Evolutionary conservation across 2,797 vertebrate species (phyloP).

Genomic region (Scleropages formosus): DNA sequence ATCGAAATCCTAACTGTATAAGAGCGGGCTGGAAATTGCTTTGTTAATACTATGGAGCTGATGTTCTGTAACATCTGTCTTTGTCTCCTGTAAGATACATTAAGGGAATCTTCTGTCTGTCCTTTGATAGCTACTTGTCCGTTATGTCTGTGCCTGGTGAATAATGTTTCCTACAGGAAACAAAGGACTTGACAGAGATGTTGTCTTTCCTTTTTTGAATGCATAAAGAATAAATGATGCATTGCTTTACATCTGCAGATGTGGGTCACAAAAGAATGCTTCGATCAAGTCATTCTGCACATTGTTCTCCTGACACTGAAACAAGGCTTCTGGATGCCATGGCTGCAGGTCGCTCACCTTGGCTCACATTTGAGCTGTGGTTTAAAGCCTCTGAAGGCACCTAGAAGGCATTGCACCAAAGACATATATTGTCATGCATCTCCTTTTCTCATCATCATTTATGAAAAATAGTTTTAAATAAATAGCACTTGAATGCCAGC

Average conservation of each 20-base stretch:
- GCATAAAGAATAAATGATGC: not conserved
- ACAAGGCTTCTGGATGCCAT: slow-evolving; percentile 10
- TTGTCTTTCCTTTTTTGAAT: not conserved
- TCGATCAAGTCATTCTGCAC: not conserved
- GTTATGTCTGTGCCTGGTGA: not conserved
- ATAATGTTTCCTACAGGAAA: not conserved
- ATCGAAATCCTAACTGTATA: not conserved
- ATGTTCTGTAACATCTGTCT: slow-evolving; percentile 1
- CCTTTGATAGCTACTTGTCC: not conserved
- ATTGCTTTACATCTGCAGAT: not conserved
- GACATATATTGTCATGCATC: too few species aligned
- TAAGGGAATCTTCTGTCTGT: not conserved
- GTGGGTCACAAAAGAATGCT: not conserved
- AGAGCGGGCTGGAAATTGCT: not conserved
- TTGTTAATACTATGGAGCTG: not conserved
- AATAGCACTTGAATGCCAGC: too few species aligned
- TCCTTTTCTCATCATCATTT: too few species aligned
- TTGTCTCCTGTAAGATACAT: not conserved
- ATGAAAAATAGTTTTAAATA: too few species aligned
- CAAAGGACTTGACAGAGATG: not conserved
- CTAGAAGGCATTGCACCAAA: slow-evolving; percentile 6
- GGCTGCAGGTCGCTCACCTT: slow-evolving; percentile 4
- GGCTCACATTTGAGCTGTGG: not conserved
- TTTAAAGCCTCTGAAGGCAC: not conserved
- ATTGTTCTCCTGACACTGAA: not conserved